Evolutionary conservation across 2,888 invertebrate species (phyloP), one percentile per base, ranked within the genome.

Genomic region (Drosophila nigricruria): DNA sequence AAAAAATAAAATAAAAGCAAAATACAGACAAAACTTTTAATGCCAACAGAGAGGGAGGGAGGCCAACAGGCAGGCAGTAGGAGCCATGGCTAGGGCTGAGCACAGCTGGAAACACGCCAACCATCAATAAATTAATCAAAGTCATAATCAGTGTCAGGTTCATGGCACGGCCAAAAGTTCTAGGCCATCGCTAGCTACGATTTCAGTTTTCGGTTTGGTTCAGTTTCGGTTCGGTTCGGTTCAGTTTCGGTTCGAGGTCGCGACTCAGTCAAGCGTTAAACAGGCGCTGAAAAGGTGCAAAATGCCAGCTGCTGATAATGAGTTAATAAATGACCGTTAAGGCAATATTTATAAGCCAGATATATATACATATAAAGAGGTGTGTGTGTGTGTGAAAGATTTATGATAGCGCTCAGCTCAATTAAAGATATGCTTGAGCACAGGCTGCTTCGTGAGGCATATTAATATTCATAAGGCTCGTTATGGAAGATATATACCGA

Each of bases 71-170:
- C 34, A 56, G 52, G 50, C 18, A 45, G 14, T 30, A 42, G 56
- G 47, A 25, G 47, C 18, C n/a, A 10, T 14, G 23, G 36, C 18
- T 1, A 20, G 25, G 50, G 62, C 62, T 63, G 66, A 64, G 54
- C 79, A 76, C 83, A 82, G 83, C 84, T 72, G 83, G 87, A 89
- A 89, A 84, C 90, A 90, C 88, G 90, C 88, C 87, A 90, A 84
- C 88, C 85, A 88, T 90, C 90, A 91, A 91, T 91, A 91, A 91
- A 91, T 91, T 91, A 91, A 91, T 91, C 90, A 91, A 91, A 89
- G 90, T 90, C 87, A 88, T 83, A 85, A 88, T 87, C 89, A 89
- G 89, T 88, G 88, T 86, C 90, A 87, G 87, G 88, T 84, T 86
- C 85, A 87, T 84, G 86, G 79, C 79, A 73, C 45, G 60, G 72